Percentiles rank a stretch among this genome's conserved stretches.
These are phyloP conservation scores for Scolopax bukidnonensis DNA, from an alignment of 2,797 vertebrate species.

Conservation along the genomic window DNA sequence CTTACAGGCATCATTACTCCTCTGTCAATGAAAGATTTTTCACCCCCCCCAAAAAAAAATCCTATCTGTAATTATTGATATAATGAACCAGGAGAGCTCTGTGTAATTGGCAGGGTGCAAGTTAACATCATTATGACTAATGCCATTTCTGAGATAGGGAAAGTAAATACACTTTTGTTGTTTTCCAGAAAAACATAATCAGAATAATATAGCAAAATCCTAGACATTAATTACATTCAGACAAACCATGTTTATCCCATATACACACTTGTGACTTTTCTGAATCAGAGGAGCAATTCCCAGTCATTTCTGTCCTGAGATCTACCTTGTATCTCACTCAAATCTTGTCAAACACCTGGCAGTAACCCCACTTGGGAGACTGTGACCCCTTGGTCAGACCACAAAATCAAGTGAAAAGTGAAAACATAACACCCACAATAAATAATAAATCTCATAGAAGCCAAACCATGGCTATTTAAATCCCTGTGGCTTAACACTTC, in stretches of 20 bases:
- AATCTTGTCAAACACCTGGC: neutral
- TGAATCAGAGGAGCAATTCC: neutral
- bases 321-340: neutral
- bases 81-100: neutral
- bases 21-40: conserved; percentile 7
- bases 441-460: neutral
- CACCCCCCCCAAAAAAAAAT: neutral
- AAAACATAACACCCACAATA: neutral
- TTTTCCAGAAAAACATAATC: neutral
- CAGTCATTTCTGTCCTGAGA: neutral
- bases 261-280: neutral
- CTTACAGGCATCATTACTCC: conserved; percentile 22
- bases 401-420: neutral
- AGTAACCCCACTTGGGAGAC: neutral
- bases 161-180: neutral
- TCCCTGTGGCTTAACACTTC: neutral
- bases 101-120: neutral
- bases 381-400: neutral
- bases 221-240: neutral
- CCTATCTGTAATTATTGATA: neutral
- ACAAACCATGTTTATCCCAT: neutral
- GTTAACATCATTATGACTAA: conserved; percentile 3
- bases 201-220: neutral
- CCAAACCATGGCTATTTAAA: neutral
- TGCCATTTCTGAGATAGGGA: neutral